phyloP scores from a whole-genome alignment of 2,797 vertebrate genomes.

The Coregonus suidteri region DNA sequence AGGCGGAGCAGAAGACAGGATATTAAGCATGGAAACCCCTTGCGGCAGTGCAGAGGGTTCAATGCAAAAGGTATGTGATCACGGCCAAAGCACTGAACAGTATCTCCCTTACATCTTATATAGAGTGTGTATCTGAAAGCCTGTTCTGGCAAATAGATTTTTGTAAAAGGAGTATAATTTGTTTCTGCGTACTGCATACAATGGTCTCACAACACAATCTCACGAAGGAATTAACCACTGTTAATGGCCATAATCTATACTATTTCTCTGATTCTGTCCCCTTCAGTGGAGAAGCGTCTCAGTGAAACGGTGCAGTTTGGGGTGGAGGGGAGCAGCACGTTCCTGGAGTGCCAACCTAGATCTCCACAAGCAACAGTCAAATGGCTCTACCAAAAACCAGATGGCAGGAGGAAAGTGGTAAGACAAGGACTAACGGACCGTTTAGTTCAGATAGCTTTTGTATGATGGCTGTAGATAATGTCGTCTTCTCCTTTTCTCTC shows the following conservation, averaged over 20 bases:
- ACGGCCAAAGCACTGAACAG: not conserved
- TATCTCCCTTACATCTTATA: not conserved
- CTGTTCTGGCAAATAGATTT: no score
- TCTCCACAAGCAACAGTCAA: constrained; percentile 71
- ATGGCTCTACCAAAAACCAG: constrained; percentile 69
- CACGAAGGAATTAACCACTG: no score
- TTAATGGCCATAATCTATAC: no score
- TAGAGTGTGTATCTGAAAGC: not conserved
- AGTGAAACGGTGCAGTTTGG: constrained; percentile 73
- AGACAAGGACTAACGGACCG: constrained; percentile 16
- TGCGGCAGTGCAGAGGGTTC: constrained; percentile 73
- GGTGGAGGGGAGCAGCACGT: constrained; percentile 73
- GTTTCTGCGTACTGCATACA: not conserved
- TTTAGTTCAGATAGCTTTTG: not conserved
- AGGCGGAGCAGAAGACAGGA: constrained; percentile 77
- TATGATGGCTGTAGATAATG: not conserved
- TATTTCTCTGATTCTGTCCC: constrained; percentile 2
- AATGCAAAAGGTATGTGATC: constrained; percentile 67
- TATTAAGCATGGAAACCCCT: constrained; percentile 73
- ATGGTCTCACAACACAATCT: no score
- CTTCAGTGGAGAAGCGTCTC: constrained; percentile 67
- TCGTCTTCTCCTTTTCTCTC: not conserved
- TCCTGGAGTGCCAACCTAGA: constrained; percentile 72
- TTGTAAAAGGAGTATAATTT: no score
- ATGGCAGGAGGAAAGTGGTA: constrained; percentile 67